phyloP scores from a whole-genome alignment of 2,888 invertebrate species.

The Clivina fossor region DNA sequence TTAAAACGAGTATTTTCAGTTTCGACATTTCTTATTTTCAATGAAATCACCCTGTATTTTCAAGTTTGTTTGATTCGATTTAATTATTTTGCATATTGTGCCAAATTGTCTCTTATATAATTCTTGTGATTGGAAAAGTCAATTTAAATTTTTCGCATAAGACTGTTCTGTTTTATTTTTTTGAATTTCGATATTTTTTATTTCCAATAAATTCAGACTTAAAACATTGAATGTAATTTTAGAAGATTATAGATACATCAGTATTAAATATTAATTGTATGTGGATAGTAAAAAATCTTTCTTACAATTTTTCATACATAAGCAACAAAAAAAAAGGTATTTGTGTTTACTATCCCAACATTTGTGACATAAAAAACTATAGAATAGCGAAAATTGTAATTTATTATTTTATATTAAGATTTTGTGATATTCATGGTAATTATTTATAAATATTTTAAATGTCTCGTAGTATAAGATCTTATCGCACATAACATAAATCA shows the following conservation, averaged over 20 bases:
- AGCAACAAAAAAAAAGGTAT: slow-evolving; percentile 4
- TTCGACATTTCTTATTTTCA: slow-evolving; percentile 4
- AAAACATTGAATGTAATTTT: slow-evolving; percentile 28
- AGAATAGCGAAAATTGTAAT: slow-evolving; percentile 19
- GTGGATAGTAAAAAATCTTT: slow-evolving; percentile 29
- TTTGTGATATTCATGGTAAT: slow-evolving; percentile 20
- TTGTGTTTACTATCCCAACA: slow-evolving; percentile 27
- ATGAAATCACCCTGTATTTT: background rate
- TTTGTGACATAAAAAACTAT: slow-evolving; percentile 22
- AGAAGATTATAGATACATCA: slow-evolving; percentile 31
- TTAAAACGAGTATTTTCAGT: no score
- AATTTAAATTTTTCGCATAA: slow-evolving; percentile 32
- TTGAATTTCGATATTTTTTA: slow-evolving; percentile 28
- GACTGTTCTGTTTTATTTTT: slow-evolving; percentile 33
- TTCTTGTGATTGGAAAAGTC: slow-evolving; percentile 32
- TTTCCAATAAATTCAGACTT: no score
- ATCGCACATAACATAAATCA: slow-evolving; percentile 8
- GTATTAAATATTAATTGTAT: slow-evolving; percentile 30
- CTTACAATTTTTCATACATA: slow-evolving; percentile 11
- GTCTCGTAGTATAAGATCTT: slow-evolving; percentile 8
- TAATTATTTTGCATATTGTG: slow-evolving; percentile 31
- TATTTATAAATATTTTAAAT: slow-evolving; percentile 5
- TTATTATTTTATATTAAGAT: slow-evolving; percentile 14
- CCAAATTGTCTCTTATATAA: slow-evolving; percentile 28
- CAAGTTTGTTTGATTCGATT: slow-evolving; percentile 21